phyloP scores from a whole-genome alignment of 2,888 invertebrate species.

The Melikaiella ostensackeni region DNA sequence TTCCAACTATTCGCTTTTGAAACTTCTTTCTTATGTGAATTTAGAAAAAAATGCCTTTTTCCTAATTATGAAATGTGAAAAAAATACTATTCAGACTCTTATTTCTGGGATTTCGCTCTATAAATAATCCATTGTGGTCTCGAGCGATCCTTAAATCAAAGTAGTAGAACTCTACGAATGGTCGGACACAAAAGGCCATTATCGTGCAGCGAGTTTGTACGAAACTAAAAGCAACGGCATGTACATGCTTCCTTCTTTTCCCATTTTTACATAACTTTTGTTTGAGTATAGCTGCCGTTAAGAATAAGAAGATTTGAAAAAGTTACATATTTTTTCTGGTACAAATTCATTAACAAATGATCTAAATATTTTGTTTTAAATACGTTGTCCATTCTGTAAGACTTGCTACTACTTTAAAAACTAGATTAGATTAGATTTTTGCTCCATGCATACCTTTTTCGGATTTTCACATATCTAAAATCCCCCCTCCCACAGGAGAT shows the following conservation, averaged over 20 bases:
- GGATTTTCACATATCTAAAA: too few relatives aligned
- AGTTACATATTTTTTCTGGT: too few relatives aligned
- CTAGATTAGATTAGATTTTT: too few relatives aligned
- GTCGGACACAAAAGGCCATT: constrained; percentile 33
- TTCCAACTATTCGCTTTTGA: too few relatives aligned
- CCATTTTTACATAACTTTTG: constrained; percentile 6
- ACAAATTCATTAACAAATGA: too few relatives aligned
- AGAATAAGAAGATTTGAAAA: neutral
- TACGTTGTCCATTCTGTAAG: too few relatives aligned
- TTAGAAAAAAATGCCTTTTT: neutral
- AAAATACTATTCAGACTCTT: neutral
- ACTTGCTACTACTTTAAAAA: too few relatives aligned
- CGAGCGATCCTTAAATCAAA: constrained; percentile 19
- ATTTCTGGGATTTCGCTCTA: neutral
- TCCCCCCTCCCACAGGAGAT: too few relatives aligned
- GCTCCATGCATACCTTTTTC: too few relatives aligned
- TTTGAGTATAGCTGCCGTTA: neutral
- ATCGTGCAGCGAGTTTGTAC: constrained; percentile 20
- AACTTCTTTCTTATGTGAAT: too few relatives aligned
- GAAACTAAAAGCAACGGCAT: constrained; percentile 35
- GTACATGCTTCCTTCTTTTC: constrained; percentile 33
- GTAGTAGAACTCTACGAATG: constrained; percentile 27
- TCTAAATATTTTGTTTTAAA: too few relatives aligned
- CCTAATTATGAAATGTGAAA: neutral
- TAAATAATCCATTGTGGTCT: neutral